Conservation (phyloP, 1,140 invertebrate species). For the Papilio machaon region DNA sequence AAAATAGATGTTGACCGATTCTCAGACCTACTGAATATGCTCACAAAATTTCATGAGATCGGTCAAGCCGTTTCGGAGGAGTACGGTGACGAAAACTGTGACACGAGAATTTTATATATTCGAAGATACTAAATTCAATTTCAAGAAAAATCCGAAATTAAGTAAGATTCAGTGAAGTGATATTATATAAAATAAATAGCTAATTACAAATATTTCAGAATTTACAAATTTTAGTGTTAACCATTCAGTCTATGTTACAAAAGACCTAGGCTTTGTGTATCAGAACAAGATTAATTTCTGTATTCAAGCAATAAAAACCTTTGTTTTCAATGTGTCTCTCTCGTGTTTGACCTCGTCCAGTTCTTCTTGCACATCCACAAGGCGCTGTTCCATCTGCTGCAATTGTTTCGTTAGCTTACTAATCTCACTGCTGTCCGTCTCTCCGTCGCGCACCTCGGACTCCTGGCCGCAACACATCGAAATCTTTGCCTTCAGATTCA, state of each 20-base stretch:
- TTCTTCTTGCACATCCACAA: slow-evolving; percentile 59
- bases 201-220: too few species aligned
- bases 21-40: too few species aligned
- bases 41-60: too few species aligned
- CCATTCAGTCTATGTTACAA: too few species aligned
- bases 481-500: slow-evolving; percentile 68
- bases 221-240: too few species aligned
- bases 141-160: neutral
- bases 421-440: slow-evolving; percentile 44
- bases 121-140: too few species aligned
- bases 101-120: too few species aligned
- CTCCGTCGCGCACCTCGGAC: slow-evolving; percentile 44
- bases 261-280: too few species aligned
- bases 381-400: slow-evolving; percentile 59
- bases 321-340: slow-evolving; percentile 64
- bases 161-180: neutral
- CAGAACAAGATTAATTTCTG: neutral
- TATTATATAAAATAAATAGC: too few species aligned
- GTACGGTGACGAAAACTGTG: too few species aligned
- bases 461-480: slow-evolving; percentile 64
- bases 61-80: too few species aligned
- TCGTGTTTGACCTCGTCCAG: slow-evolving; percentile 68
- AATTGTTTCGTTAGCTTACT: slow-evolving; percentile 60
- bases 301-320: slow-evolving; percentile 50
- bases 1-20: too few species aligned